Percentiles rank a stretch among this genome's conserved stretches.
phyloP scores from a whole-genome alignment of 1,140 invertebrate genomes.

The Meloidogyne floridensis region DNA sequence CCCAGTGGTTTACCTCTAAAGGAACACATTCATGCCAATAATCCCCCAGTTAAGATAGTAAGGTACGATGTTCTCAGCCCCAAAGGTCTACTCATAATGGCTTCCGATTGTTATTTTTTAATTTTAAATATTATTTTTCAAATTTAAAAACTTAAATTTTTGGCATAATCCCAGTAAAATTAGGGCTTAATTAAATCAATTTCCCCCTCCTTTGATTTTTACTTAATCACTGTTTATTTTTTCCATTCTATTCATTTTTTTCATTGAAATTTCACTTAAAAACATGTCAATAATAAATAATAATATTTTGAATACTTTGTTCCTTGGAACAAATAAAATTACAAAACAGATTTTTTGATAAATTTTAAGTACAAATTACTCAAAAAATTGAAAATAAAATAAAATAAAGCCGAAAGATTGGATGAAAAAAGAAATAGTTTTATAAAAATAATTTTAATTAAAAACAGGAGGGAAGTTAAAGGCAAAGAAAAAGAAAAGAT shows the following conservation, averaged over 20 bases:
- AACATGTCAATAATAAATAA: background rate
- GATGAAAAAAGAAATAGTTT: no score
- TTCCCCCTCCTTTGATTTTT: background rate
- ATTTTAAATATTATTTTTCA: no score
- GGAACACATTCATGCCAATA: slow-evolving; percentile 67
- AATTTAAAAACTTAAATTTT: background rate
- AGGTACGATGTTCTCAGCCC: no score
- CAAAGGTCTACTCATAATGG: no score
- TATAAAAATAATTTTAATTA: no score
- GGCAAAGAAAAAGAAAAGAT: no score
- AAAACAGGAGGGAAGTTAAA: no score
- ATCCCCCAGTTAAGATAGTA: no score
- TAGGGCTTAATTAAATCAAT: background rate
- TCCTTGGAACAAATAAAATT: background rate
- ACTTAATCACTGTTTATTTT: background rate
- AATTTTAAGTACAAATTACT: background rate
- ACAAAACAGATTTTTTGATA: background rate
- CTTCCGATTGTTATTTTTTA: no score
- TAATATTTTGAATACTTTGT: background rate
- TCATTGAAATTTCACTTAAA: background rate
- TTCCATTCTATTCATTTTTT: background rate
- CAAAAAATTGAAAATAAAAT: no score
- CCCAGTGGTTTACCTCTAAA: slow-evolving; percentile 39
- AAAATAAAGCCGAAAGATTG: no score
- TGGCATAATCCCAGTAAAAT: background rate